A percentile compares a stretch with the other conserved stretches of the same genome.
Evolutionary conservation across 2,113 vertebrate genomes (phyloP).

Genomic region (Malurus cyaneus): DNA sequence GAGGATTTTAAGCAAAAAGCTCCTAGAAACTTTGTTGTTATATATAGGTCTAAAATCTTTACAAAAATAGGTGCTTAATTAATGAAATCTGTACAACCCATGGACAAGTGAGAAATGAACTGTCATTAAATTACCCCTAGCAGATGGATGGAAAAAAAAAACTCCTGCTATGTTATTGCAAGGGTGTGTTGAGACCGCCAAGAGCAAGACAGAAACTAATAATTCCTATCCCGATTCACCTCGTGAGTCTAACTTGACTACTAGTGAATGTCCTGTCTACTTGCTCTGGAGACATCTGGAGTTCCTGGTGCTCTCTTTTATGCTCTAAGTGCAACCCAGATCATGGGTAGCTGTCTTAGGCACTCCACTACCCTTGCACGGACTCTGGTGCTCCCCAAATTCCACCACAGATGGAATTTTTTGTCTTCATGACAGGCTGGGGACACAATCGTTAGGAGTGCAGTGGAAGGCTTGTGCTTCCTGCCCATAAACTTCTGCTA

Average conservation of each 20-base stretch:
- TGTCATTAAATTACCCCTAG: neutral
- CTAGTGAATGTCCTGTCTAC: neutral
- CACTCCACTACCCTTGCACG: neutral
- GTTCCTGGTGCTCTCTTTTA: neutral
- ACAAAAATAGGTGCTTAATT: neutral
- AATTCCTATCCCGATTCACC: neutral
- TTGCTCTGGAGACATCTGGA: neutral
- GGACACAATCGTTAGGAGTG: neutral
- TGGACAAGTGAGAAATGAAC: neutral
- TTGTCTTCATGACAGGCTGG: neutral
- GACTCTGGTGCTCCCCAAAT: neutral
- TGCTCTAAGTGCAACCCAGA: neutral
- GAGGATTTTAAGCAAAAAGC: conserved; percentile 3
- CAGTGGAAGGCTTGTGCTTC: neutral
- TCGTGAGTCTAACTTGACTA: neutral
- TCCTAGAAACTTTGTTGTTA: neutral
- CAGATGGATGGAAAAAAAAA: neutral
- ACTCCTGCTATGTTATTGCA: neutral
- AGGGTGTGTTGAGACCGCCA: neutral
- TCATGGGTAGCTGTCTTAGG: fast-evolving
- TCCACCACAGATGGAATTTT: neutral
- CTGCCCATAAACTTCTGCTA: neutral
- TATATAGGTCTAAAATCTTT: neutral
- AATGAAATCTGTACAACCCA: neutral
- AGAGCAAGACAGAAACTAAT: neutral